Evolutionary conservation across 1,140 invertebrate species (phyloP).

Genomic region (Saccostrea echinata): DNA sequence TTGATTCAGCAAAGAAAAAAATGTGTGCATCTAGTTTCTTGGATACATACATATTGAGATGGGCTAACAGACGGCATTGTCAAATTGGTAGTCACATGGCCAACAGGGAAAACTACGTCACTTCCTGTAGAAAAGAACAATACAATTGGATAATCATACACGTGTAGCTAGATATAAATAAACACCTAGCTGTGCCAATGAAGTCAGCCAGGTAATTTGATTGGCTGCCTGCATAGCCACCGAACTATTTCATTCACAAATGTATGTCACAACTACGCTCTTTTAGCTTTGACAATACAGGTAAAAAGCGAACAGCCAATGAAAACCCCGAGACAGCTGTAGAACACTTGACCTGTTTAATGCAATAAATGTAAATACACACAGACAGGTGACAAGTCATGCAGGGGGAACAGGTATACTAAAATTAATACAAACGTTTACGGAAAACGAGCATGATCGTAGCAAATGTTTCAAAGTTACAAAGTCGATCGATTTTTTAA

Average conservation of each 20-base stretch:
- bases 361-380: conserved; percentile 26
- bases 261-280: conserved; percentile 24
- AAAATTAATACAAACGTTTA: conserved; percentile 12
- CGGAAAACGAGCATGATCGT: conserved; percentile 15
- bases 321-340: background rate
- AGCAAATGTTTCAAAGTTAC: conserved; percentile 13
- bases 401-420: conserved; percentile 29
- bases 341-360: conserved; percentile 31
- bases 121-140: conserved; percentile 25
- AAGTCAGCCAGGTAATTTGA: conserved; percentile 22
- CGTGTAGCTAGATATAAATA: conserved; percentile 37
- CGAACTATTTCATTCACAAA: conserved; percentile 39
- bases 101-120: conserved; percentile 36
- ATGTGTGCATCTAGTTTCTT: conserved; percentile 29
- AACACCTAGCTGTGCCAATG: conserved; percentile 21
- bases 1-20: conserved; percentile 27
- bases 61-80: conserved; percentile 35
- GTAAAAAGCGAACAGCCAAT: conserved; percentile 21
- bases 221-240: conserved; percentile 20
- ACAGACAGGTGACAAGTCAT: conserved; percentile 9
- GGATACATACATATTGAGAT: conserved; percentile 37
- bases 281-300: conserved; percentile 19
- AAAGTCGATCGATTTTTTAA: conserved; percentile 8
- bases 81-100: conserved; percentile 30
- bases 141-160: conserved; percentile 33